Base-by-base conservation (phyloP, 2,888 invertebrate genomes). In the Cephus rjabovi region DNA sequence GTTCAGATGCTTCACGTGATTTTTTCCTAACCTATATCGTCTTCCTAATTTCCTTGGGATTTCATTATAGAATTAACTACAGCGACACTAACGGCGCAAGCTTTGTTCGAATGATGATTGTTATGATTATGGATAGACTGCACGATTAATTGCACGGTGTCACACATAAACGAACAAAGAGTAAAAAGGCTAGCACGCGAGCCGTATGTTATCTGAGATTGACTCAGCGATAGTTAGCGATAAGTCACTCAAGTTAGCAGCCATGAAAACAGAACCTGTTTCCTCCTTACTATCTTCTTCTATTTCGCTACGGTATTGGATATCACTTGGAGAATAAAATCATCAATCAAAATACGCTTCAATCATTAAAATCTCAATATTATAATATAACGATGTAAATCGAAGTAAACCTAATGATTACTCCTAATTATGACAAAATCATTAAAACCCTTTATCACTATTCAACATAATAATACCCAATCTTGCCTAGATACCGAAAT, bases 121-220 rank as follows among this genome's bases (percentile, higher is more conserved):
- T 56, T 23, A 4, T 56, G 40, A 56, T 56, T 56, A 56, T 23
- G 2, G 1, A 56, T 56, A 56, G 40, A 56, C 40, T 9, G 40
- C 23, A 56, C 23, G 40, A 23, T 6, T 56, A 56, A 56, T 56
- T 56, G 40, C 23, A 23, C 40, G 23, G 6, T 56, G 40, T 23
- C 40, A 23, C 40, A 56, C 40, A 23, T 56, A 56, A 56, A 56
- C 40, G 40, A 56, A 56, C 23, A 56, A 56, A 23, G 40, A 56
- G 40, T 9, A 6, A 56, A 40, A 40, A 56, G 23, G 40, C 40
- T 9, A 56, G 82, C 88, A 88, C 89, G 88, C 88, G 86, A 89
- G 84, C 81, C 81, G 71, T 75, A 76, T 84, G 86, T 87, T 88
- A 88, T 86, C 87, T 83, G 80, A 85, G 87, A 89, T 88, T 88